These are phyloP conservation scores for Diplosoma virens DNA, from an alignment of 23 tunicate species.

Conservation along the genomic window DNA sequence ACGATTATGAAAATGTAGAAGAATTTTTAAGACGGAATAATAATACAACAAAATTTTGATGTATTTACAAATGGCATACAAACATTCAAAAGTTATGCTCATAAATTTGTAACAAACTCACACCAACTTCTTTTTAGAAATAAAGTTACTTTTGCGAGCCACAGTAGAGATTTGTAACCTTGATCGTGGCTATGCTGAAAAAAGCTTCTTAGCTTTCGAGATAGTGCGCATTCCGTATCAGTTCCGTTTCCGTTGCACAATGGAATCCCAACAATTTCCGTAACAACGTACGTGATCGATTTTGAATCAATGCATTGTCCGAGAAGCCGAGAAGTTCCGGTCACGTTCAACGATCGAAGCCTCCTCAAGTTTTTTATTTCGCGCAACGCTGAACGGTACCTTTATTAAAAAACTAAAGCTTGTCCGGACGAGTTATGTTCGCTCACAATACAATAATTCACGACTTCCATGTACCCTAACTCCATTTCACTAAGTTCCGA, in stretches of 20 bases:
- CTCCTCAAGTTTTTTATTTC: conserved; percentile 48
- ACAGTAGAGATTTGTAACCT: conserved; percentile 12
- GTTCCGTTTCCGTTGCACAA: conserved; percentile 58
- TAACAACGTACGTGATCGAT: conserved; percentile 43
- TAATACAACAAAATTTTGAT: background rate
- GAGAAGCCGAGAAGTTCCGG: conserved; percentile 46
- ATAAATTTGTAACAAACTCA: background rate
- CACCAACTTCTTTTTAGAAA: no score
- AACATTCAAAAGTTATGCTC: background rate
- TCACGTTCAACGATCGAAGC: conserved; percentile 8
- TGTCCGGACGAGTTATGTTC: no score
- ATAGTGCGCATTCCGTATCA: conserved; percentile 47
- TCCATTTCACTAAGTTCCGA: no score
- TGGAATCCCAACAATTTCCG: conserved; percentile 44
- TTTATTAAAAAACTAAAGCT: no score
- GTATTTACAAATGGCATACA: background rate
- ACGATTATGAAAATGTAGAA: no score
- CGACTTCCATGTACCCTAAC: no score
- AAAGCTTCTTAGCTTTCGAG: conserved; percentile 5
- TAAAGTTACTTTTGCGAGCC: conserved; percentile 45
- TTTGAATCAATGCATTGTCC: conserved; percentile 42
- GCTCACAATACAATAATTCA: no score
- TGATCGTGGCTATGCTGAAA: background rate
- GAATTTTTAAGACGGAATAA: background rate
- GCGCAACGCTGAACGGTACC: conserved; percentile 66